Base-by-base conservation (phyloP, 37 sponge, comb jelly and placozoan species). In the Chondrilla cf. caribensis region DNA sequence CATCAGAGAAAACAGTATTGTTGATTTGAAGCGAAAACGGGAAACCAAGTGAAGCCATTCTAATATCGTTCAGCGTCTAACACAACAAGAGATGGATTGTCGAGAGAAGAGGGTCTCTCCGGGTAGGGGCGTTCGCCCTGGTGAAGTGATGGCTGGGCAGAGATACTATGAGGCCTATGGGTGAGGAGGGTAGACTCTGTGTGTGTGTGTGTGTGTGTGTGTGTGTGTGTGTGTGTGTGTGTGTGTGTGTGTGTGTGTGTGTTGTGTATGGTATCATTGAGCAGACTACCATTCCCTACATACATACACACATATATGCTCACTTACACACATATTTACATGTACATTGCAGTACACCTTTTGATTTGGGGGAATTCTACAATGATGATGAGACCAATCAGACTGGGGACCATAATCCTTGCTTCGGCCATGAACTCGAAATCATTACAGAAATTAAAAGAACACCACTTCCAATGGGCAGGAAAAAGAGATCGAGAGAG, bases 171-270 rank as follows among this genome's bases (percentile, higher is more conserved):
- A 73, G 40, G 76, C 76, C 24, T 32, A 73, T 36, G 76, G 76
- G 76, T 73, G 36, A 43, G 71, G 22, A 36, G 15, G 29, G 22
- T 62, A 15, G 25, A 29, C 15, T 29, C 32, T 67, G 33, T n/a
- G 33, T 67, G 68, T 67, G 68, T 29, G 6, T 67, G 31, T 67
- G 4, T 26, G 32, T n/a, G 33, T 67, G 68, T 29, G 33, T 29
- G 32, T 26, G 68, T 67, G 4, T 29, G 68, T 6, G 68, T n/a
- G 33, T 67, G 68, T 67, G 33, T 67, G 68, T 67, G 68, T 29
- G 68, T 67, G 68, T 67, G n/a, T n/a, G n/a, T n/a, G 68, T 67
- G 32, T 67, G 68, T 67, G 68, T 67, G 68, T 67, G 33, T 67
- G 68, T 6, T 8, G 68, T 67, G 68, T 67, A 29, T 67, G 68